Conservation (phyloP, 2,888 invertebrate genomes). For the Oxyscelio sp. region DNA sequence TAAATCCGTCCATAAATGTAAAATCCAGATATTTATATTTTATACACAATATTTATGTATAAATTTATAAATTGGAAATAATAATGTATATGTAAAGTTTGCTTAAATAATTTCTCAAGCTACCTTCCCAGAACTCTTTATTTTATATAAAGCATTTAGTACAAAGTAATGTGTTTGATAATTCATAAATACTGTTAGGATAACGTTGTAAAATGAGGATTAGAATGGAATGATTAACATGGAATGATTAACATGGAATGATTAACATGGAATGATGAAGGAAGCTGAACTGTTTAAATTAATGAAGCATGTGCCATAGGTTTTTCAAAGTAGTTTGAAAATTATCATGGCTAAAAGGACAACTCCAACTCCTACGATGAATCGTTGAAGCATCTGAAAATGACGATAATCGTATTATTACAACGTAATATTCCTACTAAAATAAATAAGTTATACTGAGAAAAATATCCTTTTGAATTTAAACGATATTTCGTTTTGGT, state of each 20-base stretch:
- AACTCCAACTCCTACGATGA: slow-evolving; percentile 28
- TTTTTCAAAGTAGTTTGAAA: slow-evolving; percentile 5
- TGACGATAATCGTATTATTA: no score
- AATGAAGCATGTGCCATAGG: not conserved
- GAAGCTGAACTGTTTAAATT: not conserved
- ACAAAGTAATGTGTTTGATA: no score
- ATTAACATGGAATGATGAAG: no score
- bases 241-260: no score
- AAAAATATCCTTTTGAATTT: no score
- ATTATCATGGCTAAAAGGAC: slow-evolving; percentile 15
- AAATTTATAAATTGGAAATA: not conserved
- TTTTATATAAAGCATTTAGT: no score
- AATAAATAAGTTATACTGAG: slow-evolving; percentile 6
- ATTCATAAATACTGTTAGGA: no score
- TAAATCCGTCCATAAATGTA: slow-evolving; percentile 9
- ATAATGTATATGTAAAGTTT: not conserved
- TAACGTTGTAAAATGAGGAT: no score
- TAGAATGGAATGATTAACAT: no score
- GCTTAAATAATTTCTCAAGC: not conserved
- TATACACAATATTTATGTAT: slow-evolving; percentile 9
- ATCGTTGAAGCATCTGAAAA: slow-evolving; percentile 33
- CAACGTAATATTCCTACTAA: not conserved
- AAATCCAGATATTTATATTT: slow-evolving; percentile 5
- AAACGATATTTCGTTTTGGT: no score
- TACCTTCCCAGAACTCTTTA: no score